Conservation (phyloP, 2,888 invertebrate genomes). For the Leucophora obtusa region DNA sequence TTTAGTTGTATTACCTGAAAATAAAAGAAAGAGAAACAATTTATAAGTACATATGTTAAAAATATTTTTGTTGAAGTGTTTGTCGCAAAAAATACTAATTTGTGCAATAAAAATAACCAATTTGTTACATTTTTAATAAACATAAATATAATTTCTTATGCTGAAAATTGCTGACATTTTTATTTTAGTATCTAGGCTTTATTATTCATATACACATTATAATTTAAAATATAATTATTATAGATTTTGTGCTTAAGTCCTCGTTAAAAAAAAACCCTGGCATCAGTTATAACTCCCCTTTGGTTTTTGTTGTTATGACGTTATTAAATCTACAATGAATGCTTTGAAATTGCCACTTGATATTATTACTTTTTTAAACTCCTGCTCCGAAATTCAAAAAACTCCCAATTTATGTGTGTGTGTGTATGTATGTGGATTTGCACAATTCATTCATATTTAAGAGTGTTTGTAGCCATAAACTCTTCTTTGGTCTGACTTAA, state of each 20-base stretch:
- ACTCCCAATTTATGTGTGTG: conserved; percentile 5
- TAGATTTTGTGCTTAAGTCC: conserved; percentile 18
- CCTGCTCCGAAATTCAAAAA: conserved; percentile 3
- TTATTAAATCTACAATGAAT: neutral
- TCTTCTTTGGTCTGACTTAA: conserved; percentile 65
- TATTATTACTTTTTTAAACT: conserved; percentile 41
- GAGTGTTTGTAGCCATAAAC: conserved; percentile 51
- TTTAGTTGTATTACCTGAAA: too few relatives aligned
- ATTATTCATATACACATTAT: conserved; percentile 8
- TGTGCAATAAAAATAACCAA: too few relatives aligned
- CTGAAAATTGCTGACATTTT: neutral
- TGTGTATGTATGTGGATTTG: neutral
- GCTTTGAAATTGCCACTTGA: conserved; percentile 48
- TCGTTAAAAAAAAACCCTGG: neutral
- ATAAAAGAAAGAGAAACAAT: too few relatives aligned
- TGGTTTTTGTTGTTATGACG: neutral
- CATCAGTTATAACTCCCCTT: conserved; percentile 12
- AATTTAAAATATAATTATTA: conserved; percentile 24
- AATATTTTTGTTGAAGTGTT: too few relatives aligned
- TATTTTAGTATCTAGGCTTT: neutral
- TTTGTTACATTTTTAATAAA: too few relatives aligned
- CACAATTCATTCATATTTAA: neutral
- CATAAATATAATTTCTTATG: too few relatives aligned
- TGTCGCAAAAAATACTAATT: too few relatives aligned
- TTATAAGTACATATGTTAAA: too few relatives aligned